Percentiles rank a stretch among this genome's conserved stretches.
phyloP scores from a whole-genome alignment of 2,113 vertebrate species.

The Leptobrachium leishanense region DNA sequence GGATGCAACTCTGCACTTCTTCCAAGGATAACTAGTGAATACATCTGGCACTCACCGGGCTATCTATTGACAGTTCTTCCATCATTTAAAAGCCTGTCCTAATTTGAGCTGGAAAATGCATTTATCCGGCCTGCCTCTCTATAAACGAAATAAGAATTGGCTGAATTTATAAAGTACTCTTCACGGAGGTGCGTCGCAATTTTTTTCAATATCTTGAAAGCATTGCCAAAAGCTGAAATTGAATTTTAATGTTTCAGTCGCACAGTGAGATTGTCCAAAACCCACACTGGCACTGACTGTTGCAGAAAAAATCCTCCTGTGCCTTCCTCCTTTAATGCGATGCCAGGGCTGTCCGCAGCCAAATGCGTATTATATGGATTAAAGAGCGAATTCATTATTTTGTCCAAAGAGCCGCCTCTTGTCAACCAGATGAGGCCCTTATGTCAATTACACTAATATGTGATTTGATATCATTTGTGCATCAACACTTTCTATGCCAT shows the following conservation, averaged over 20 bases:
- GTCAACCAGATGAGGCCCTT: not conserved
- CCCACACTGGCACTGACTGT: slow-evolving; percentile 29
- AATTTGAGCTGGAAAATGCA: slow-evolving; percentile 44
- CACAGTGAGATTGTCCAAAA: slow-evolving; percentile 54
- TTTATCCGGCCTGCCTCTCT: slow-evolving; percentile 49
- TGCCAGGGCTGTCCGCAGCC: slow-evolving; percentile 51
- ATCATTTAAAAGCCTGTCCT: slow-evolving; percentile 49
- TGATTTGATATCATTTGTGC: not conserved
- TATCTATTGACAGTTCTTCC: slow-evolving; percentile 19
- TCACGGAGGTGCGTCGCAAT: not conserved
- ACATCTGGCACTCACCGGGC: not conserved
- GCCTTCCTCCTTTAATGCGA: slow-evolving; percentile 45
- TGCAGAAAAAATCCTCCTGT: not conserved
- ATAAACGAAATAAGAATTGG: slow-evolving; percentile 54
- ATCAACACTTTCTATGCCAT: not conserved
- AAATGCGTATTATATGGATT: not conserved
- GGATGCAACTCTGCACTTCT: not conserved
- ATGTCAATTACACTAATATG: not conserved
- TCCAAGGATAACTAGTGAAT: not conserved
- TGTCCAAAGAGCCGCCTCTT: not conserved
- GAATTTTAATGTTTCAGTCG: slow-evolving; percentile 57
- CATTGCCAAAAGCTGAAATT: slow-evolving; percentile 56
- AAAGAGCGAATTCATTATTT: slow-evolving; percentile 1
- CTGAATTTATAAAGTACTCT: not conserved
- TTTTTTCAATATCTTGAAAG: slow-evolving; percentile 48